Evolutionary conservation across 2,113 vertebrate species (phyloP), one percentile per base, ranked within the genome.

Genomic region (Toxotes chatareus): DNA sequence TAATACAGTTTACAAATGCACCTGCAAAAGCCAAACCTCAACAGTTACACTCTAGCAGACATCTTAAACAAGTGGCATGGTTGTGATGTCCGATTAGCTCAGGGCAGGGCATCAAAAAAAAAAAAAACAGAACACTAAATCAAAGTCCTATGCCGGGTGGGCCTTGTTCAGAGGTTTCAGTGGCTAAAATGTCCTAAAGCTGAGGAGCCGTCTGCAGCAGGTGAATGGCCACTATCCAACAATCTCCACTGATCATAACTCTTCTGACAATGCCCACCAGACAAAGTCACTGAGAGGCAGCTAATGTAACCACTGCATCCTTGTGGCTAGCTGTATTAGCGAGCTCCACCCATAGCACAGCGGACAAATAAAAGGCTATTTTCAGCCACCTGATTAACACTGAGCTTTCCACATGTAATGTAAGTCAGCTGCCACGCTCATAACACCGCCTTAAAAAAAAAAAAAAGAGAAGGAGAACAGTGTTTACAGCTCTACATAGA

Each of bases 281-380:
- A 62, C 49, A 66, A 32, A 79, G 63, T 63, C 66, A 67, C 31
- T 61, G 72, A 7, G 36, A 40, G 46, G 16, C 31, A 34, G 62
- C 62, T 79, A 76, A 88, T 69, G 47, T 51, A 79, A 57, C 53
- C 27, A 44, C 59, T 17, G 62, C 51, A 74, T 84, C 82, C 71
- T 81, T 74, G 65, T 40, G 71, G 82, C 49, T 42, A 38, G 74
- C 19, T 80, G 65, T 73, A 84, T 88, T 86, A 87, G 62, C 14
- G 17, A 67, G 47, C 79, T 51, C 71, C 31, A 72, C 59, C 77
- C 77, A 61, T 61, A 68, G 80, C 69, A 75, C 36, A 32, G 36
- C 4, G 10, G 65, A 64, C 77, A 82, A 87, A 92, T 90, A 88
- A 91, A 91, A 88, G 60, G 51, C 82, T 89, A 93, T 93, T 90